Evolutionary conservation across 2,113 vertebrate species (phyloP), one percentile per base, ranked within the genome.

Genomic region (Melanotaenia duboulayi): DNA sequence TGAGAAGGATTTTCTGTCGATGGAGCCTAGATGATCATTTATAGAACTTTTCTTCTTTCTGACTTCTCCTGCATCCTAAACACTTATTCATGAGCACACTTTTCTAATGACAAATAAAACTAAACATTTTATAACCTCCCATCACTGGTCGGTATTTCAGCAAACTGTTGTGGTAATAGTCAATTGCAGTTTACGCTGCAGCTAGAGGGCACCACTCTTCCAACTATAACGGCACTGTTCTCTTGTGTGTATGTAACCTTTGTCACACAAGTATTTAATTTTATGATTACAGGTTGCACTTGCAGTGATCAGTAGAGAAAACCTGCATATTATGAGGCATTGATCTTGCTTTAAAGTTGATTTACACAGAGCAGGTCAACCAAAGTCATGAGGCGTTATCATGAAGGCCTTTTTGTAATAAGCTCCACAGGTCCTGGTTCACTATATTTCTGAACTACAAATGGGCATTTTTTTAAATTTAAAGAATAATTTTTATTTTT

Each of bases 121-220:
- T 28, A 19, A 39, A 16, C 0, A 28, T 28, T 63, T 68, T 44
- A 40, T 64, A 40, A 24, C n/a, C 13, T 11, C 48, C n/a, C 51
- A 11, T 23, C 28, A 57, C 20, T 50, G 23, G 35, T 51, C 23
- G 19, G 39, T 73, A 46, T 44, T 22, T 22, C 12, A 24, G 37
- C 48, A 7, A 12, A 22, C 11, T 14, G 14, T 11, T 56, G 4
- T 64, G 14, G 11, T 55, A 20, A 50, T 22, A 8, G 49, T 20
- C 11, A 56, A 25, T 16, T 83, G 60, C 65, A 80, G 56, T 82
- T 75, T 59, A 35, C 0, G 0, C 25, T 48, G 16, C 52, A 20
- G 65, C 82, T 87, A 88, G 89, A 81, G 80, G 87, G 69, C 2
- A 25, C 35, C 37, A 44, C 17, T 60, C 20, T 7, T 81, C 68